A percentile compares a stretch with the other conserved stretches of the same genome.
phyloP scores from a whole-genome alignment of 2,888 invertebrate species.

The Phrixothrix hirtus region DNA sequence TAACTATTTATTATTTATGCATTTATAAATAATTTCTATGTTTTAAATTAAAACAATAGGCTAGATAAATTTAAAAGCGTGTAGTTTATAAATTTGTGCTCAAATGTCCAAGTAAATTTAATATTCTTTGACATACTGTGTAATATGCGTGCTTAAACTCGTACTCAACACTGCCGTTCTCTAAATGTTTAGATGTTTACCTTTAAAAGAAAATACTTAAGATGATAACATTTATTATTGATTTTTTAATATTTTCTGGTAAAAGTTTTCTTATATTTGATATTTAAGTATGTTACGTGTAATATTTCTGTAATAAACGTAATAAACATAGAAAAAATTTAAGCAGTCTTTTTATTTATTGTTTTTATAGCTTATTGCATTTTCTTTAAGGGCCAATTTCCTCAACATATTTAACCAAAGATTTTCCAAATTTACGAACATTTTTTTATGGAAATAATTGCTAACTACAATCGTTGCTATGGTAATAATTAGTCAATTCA shows the following conservation, averaged over 20 bases:
- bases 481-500: too few relatives aligned
- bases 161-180: conserved; percentile 53
- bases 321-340: conserved; percentile 33
- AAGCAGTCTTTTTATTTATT: background rate
- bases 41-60: conserved; percentile 13
- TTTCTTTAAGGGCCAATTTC: too few relatives aligned
- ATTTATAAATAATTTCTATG: conserved; percentile 14
- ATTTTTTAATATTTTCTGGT: conserved; percentile 27
- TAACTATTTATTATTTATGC: conserved; percentile 33
- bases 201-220: conserved; percentile 25
- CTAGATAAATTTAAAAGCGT: conserved; percentile 17
- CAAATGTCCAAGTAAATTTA: conserved; percentile 44
- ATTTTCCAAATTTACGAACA: too few relatives aligned
- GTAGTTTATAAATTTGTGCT: conserved; percentile 38
- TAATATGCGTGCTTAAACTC: conserved; percentile 48
- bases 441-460: too few relatives aligned
- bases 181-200: conserved; percentile 35
- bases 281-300: conserved; percentile 39
- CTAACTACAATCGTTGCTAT: too few relatives aligned
- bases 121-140: conserved; percentile 36
- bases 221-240: conserved; percentile 21
- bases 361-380: too few relatives aligned
- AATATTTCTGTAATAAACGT: conserved; percentile 39
- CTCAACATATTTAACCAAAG: too few relatives aligned
- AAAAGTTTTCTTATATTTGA: conserved; percentile 36